Evolutionary conservation across 2,113 vertebrate genomes (phyloP), one percentile per base, ranked within the genome.

Genomic region (Malurus alboscapulatus): DNA sequence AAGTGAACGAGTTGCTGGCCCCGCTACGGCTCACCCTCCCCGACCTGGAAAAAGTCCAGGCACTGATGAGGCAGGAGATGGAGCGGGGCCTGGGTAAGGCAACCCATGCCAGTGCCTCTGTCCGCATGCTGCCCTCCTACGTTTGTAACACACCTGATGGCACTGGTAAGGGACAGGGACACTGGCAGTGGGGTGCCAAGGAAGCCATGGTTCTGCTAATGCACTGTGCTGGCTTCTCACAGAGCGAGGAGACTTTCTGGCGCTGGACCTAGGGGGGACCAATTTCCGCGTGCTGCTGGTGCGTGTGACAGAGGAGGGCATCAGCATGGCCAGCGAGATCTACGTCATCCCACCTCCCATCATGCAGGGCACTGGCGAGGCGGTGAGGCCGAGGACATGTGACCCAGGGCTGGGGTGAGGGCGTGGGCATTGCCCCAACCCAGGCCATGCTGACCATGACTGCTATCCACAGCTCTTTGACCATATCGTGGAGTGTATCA

Each of bases 271-370:
- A 1, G 98, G 98, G 2, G 98, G 98, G 10, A 99, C 99, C 15
- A 98, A 99, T 93, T 99, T 99, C 95, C 97, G 98, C 1, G 98
- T 99, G 50, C 97, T 99, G 61, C 95, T 98, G 30, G 98, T 99
- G 3, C 96, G 29, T 0, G 5, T 97, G 98, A 74, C 7, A 30
- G 6, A 94, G 91, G 90, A 36, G 0, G 84, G 97, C 14, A 92
- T 98, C 73, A 94, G 26, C 57, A 98, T 98, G 82, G 87, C 62
- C 95, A 98, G 91, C 7, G 90, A 98, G 96, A 95, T 97, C 93
- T 99, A 98, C 1, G 29, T 96, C 69, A 97, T 99, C 55, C 97
- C 98, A 0, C 81, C 96, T 26, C 5, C 94, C 0, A 48, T 98
- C 62, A 97, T 97, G 95, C 96, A 95, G 94, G 98, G 98, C 44